phyloP scores from a whole-genome alignment of 2,797 vertebrate species.

The Columba guinea region DNA sequence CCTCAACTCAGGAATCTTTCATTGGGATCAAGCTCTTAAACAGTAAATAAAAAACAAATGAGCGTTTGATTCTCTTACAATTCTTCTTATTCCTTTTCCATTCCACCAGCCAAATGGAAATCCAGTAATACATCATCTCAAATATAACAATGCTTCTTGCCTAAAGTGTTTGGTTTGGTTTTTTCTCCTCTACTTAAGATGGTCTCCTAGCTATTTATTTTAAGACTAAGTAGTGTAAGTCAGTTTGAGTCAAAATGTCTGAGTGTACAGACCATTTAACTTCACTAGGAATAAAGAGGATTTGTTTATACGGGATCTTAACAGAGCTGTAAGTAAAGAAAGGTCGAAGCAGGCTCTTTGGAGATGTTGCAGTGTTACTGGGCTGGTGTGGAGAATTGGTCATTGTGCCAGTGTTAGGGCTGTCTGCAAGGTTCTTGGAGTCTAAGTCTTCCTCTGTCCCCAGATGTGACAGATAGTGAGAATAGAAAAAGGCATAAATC shows the following conservation, averaged over 20 bases:
- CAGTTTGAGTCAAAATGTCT: slow-evolving; percentile 2
- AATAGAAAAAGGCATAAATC: neutral
- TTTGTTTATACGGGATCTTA: neutral
- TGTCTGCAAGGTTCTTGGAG: neutral
- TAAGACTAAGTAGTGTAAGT: neutral
- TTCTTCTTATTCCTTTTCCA: neutral
- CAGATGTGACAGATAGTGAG: neutral
- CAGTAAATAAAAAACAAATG: slow-evolving; percentile 24
- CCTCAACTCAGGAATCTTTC: neutral
- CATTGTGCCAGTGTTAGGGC: fast-evolving
- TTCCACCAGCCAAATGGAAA: slow-evolving; percentile 13
- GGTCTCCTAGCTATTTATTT: neutral
- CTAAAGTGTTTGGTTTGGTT: neutral
- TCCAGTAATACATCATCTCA: slow-evolving; percentile 3
- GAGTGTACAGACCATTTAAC: neutral
- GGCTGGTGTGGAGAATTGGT: neutral
- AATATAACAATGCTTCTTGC: neutral
- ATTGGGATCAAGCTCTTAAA: neutral
- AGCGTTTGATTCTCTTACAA: neutral
- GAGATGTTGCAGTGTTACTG: neutral
- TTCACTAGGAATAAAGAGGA: neutral
- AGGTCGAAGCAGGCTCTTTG: neutral
- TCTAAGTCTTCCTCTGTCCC: neutral
- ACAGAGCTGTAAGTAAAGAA: neutral
- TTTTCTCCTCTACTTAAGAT: neutral